These are phyloP conservation scores for Chromobotia macracanthus DNA, from an alignment of 2,797 vertebrate species.

Conservation along the genomic window DNA sequence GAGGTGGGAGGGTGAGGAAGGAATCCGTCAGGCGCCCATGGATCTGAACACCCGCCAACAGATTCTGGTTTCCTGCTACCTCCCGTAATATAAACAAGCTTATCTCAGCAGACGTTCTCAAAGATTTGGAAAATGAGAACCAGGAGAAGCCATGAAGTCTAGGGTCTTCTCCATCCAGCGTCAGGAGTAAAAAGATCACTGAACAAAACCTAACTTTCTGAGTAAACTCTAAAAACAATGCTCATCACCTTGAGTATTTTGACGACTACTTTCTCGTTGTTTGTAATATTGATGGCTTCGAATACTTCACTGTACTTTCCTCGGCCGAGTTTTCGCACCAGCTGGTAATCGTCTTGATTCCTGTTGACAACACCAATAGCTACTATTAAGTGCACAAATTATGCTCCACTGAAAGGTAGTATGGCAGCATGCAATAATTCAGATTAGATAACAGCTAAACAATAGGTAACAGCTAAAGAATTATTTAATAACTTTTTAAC, in stretches of 20 bases:
- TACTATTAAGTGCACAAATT: background rate
- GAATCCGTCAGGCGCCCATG: constrained; percentile 42
- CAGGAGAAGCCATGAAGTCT: constrained; percentile 13
- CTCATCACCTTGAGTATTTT: constrained; percentile 87
- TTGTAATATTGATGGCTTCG: constrained; percentile 92
- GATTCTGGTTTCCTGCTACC: constrained; percentile 43
- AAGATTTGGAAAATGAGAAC: constrained; percentile 41
- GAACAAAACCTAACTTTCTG: constrained; percentile 40
- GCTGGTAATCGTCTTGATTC: constrained; percentile 90
- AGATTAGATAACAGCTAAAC: too few species aligned
- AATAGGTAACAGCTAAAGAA: too few species aligned
- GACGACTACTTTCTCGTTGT: constrained; percentile 92
- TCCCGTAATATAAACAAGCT: constrained; percentile 49
- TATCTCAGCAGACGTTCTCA: constrained; percentile 36
- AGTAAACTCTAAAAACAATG: background rate
- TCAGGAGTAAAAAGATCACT: background rate
- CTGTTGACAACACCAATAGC: constrained; percentile 62
- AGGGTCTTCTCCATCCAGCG: constrained; percentile 21
- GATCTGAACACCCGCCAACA: constrained; percentile 41
- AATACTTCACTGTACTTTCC: constrained; percentile 92
- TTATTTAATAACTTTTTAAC: too few species aligned
- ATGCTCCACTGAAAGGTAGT: too few species aligned
- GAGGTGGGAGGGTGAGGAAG: constrained; percentile 31
- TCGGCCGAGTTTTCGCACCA: constrained; percentile 87
- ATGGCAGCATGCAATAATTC: too few species aligned